Evolutionary conservation across 37 sponge, comb jelly and placozoan species (phyloP).

Genomic region (Agelas oroides): DNA sequence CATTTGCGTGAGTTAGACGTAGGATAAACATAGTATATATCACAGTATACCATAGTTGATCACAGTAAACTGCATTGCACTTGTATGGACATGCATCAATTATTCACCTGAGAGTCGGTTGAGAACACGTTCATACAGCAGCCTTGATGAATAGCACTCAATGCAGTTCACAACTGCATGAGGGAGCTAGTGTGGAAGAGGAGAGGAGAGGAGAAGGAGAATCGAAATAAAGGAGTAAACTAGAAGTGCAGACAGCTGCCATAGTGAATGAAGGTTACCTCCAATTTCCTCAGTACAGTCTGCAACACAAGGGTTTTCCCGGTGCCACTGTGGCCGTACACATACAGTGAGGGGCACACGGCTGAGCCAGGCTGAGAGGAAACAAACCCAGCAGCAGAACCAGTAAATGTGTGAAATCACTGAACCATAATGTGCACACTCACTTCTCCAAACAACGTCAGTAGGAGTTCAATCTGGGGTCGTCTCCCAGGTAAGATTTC

Average conservation of each 20-base stretch:
- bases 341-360: slow-evolving; percentile 22
- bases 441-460: slow-evolving; percentile 42
- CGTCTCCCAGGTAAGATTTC: slow-evolving; percentile 45
- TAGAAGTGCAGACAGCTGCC: too few species aligned
- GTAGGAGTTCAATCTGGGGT: slow-evolving; percentile 37
- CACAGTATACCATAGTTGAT: too few species aligned
- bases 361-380: background rate
- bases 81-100: too few species aligned
- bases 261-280: too few species aligned
- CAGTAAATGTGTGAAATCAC: too few species aligned
- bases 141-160: slow-evolving; percentile 35
- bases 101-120: slow-evolving; percentile 37
- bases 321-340: slow-evolving; percentile 64
- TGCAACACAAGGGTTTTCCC: slow-evolving; percentile 57
- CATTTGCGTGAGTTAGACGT: too few species aligned
- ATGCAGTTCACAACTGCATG: slow-evolving; percentile 47
- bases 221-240: background rate
- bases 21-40: too few species aligned
- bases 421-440: too few species aligned
- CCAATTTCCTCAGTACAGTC: slow-evolving; percentile 22
- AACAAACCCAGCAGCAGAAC: background rate
- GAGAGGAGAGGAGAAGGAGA: background rate
- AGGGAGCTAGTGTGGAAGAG: slow-evolving; percentile 21
- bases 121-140: slow-evolving; percentile 39
- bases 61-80: too few species aligned